Evolutionary conservation across 2,113 vertebrate genomes (phyloP), one percentile per base, ranked within the genome.

Genomic region (Marmota flaviventris): DNA sequence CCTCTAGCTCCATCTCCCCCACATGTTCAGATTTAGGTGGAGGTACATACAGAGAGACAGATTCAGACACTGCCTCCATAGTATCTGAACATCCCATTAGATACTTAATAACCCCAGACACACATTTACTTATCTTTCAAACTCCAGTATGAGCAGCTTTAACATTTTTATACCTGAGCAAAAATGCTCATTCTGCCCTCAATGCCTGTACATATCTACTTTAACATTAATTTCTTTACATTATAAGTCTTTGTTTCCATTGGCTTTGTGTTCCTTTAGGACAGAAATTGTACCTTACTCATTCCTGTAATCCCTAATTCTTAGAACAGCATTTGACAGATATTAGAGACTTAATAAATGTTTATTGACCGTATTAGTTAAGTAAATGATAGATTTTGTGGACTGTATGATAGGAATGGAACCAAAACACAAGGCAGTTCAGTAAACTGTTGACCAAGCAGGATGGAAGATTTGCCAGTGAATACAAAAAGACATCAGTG

Each of bases 351-450:
- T 81, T 56, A 85, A 45, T 45, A 93, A 53, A 69, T 88, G 22
- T 90, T 96, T 78, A 88, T 25, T 86, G 83, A 91, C 42, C 91
- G 25, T 91, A 88, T 63, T 65, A 82, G 58, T 70, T 85, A 88
- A 85, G 7, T 83, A 20, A 96, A 75, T 27, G 76, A 95, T 32
- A 65, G 58, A 90, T 82, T 78, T 85, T 95, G 70, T 93, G 51
- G 13, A 87, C 20, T 85, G 7, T 93, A 22, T 91, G 25, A 27
- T 85, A 94, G 45, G 27, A 88, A 93, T 42, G 58, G 42, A 51
- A 79, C 20, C 67, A 93, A 83, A 91, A 96, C 29, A 77, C 17
- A 91, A 20, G 6, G 37, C 56, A 65, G 34, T 63, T 75, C 82
- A 96, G 37, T 65, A 89, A 97, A 8, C 1, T 72, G 17, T 48